Percentiles rank a stretch among this genome's conserved stretches.
These are phyloP conservation scores for Brachionus plicatilis DNA, from an alignment of 1,140 invertebrate species.

Conservation along the genomic window DNA sequence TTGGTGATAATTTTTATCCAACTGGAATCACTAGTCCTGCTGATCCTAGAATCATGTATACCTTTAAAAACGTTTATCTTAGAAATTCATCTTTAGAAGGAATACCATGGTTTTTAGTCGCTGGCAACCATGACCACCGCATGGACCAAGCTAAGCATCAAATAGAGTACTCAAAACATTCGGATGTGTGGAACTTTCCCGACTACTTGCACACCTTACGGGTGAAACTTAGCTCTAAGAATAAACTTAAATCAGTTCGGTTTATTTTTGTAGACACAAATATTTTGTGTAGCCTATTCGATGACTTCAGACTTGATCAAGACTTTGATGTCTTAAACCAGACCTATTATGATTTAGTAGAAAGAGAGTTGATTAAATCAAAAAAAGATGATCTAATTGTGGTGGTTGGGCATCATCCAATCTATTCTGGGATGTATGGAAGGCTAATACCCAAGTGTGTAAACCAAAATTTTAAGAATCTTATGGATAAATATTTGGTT, in stretches of 20 bases:
- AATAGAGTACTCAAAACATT: slow-evolving; percentile 18
- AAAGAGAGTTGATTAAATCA: background rate
- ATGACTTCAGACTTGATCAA: background rate
- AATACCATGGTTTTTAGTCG: slow-evolving; percentile 11
- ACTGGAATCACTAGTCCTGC: background rate
- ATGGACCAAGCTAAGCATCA: background rate
- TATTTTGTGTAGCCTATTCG: background rate
- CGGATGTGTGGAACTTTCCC: slow-evolving; percentile 18
- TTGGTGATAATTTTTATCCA: slow-evolving; percentile 42
- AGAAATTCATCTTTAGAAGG: background rate
- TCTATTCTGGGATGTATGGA: background rate
- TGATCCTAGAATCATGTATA: slow-evolving; percentile 37
- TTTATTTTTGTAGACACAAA: slow-evolving; percentile 9
- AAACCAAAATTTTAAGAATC: background rate
- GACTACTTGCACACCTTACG: background rate
- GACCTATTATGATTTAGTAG: background rate
- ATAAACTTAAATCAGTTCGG: background rate
- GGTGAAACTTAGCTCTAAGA: background rate
- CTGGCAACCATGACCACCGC: slow-evolving; percentile 40
- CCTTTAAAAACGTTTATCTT: slow-evolving; percentile 30
- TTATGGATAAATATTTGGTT: background rate
- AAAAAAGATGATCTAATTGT: background rate
- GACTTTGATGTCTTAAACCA: background rate
- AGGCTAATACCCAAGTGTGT: background rate
- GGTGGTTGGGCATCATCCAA: background rate